Conservation (phyloP, 2,888 invertebrate genomes). For the Acutogordius australiensis region DNA sequence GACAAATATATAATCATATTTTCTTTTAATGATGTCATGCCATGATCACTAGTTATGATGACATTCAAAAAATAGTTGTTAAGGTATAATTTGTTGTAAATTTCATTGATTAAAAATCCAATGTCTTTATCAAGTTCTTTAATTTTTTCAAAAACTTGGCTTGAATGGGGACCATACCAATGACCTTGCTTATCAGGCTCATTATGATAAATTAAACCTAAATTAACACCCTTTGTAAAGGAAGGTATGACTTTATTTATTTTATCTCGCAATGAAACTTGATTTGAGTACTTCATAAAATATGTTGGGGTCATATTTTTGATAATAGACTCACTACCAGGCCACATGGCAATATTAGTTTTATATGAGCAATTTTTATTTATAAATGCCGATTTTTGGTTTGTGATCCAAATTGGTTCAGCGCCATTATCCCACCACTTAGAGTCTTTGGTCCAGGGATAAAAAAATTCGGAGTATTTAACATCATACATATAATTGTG, state of each 20-base stretch:
- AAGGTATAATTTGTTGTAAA: slow-evolving; percentile 28
- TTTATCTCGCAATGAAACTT: slow-evolving; percentile 28
- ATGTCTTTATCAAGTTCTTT: slow-evolving; percentile 28
- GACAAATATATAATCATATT: slow-evolving; percentile 10
- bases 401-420: slow-evolving; percentile 21
- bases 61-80: slow-evolving; percentile 32
- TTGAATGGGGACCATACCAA: slow-evolving; percentile 30
- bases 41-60: slow-evolving; percentile 42
- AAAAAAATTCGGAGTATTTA: not conserved
- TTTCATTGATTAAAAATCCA: slow-evolving; percentile 29
- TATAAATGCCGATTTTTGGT: slow-evolving; percentile 8
- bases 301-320: slow-evolving; percentile 23
- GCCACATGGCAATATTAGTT: slow-evolving; percentile 42
- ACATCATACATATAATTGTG: slow-evolving; percentile 5
- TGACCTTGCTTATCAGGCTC: slow-evolving; percentile 39
- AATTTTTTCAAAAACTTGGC: slow-evolving; percentile 18
- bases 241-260: slow-evolving; percentile 32
- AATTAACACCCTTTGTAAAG: slow-evolving; percentile 35
- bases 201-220: slow-evolving; percentile 38
- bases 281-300: slow-evolving; percentile 22
- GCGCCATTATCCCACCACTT: slow-evolving; percentile 31
- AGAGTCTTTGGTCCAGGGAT: slow-evolving; percentile 17
- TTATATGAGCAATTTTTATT: slow-evolving; percentile 21
- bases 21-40: slow-evolving; percentile 29
- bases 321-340: slow-evolving; percentile 32